Evolutionary conservation across 2,113 vertebrate genomes (phyloP), one percentile per base, ranked within the genome.

Genomic region (Daphoenositta chrysoptera): DNA sequence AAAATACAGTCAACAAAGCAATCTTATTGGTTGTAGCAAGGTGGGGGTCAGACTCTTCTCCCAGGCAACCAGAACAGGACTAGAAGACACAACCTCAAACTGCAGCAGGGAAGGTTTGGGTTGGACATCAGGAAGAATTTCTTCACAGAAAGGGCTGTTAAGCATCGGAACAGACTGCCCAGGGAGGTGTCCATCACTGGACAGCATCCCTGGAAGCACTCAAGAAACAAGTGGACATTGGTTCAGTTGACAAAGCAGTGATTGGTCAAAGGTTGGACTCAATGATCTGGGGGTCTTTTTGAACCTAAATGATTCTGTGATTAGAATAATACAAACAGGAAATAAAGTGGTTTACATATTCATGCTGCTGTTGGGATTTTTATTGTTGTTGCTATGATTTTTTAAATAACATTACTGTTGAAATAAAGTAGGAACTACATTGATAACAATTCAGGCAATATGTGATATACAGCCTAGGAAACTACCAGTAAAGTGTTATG

Each of bases 401-500:
- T 81, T 89, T 60, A 33, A 82, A 66, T 92, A 91, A 94, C 23
- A 30, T 90, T 86, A 88, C 33, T 83, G 76, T 83, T 47, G 24
- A 76, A 39, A 61, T 53, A 47, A 83, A 68, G 31, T 15, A 53
- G 24, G 13, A 75, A 14, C 5, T 21, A n/a, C 56, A 79, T 27
- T 72, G 61, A 65, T 84, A 96, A 79, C 90, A 91, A 96, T 28
- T 82, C 69, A 85, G 44, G 39, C 35, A 83, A 68, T 76, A 77
- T 72, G 61, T 84, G 82, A 94, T 80, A 87, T 37, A 86, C 60
- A 63, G 12, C 37, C 71, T 54, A 90, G 96, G 82, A 96, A 94
- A 95, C 64, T 69, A 9, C 31, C 16, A 71, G 86, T 88, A 92
- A 97, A 91, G 54, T 20, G 51, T 90, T 93, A 83, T 58, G 94